Conservation (phyloP, 2,797 vertebrate genomes). For the Cygnus olor region DNA sequence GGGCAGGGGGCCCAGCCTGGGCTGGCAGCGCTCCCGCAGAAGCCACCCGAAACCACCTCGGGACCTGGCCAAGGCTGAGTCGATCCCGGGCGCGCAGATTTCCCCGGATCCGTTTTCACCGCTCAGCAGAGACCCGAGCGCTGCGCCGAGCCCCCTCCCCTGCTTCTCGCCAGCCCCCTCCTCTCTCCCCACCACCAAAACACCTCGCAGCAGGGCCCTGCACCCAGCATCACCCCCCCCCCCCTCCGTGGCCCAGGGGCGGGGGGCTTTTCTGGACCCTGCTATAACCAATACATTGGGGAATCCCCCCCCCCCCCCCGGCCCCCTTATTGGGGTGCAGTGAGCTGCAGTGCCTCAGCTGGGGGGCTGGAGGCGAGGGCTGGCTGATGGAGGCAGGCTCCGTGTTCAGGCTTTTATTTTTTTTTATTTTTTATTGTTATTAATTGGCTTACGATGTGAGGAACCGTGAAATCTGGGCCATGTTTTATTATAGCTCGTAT, state of each 20-base stretch:
- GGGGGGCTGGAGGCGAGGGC: background rate
- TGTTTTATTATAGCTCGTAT: background rate
- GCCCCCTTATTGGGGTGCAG: accelerated
- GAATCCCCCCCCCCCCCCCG: background rate
- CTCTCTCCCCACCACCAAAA: accelerated
- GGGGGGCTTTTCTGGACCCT: background rate
- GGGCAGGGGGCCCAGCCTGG: background rate
- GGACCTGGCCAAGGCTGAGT: background rate
- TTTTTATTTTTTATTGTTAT: background rate
- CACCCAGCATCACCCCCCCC: accelerated
- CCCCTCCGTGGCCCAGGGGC: background rate
- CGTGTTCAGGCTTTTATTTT: background rate
- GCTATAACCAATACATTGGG: accelerated
- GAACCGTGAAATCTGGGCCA: background rate
- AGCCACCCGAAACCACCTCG: background rate
- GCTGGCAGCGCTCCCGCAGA: accelerated
- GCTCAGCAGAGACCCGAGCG: background rate
- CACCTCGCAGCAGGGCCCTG: accelerated
- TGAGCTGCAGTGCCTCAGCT: background rate
- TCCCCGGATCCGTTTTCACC: background rate
- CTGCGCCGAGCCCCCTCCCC: too few relatives aligned
- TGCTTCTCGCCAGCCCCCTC: background rate
- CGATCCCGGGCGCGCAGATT: background rate
- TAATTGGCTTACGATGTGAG: background rate
- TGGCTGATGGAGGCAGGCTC: background rate